Evolutionary conservation across 2,888 invertebrate species (phyloP).

Genomic region (Gonocerus acuteangulatus): DNA sequence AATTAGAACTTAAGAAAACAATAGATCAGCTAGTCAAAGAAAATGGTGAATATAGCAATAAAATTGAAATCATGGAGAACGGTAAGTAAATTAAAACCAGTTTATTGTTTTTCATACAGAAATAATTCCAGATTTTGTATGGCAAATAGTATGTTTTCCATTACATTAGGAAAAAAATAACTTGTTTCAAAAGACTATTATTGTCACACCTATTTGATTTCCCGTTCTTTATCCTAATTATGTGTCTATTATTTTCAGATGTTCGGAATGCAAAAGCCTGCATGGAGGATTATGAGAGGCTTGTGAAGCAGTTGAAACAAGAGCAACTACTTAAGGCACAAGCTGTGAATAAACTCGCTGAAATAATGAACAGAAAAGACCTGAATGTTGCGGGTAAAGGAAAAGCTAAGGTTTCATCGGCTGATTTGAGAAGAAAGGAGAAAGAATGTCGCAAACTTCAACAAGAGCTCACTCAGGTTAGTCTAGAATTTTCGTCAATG

Average conservation of each 20-base stretch:
- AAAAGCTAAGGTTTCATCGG: constrained; percentile 69
- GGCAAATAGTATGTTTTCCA: too few species aligned
- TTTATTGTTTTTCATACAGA: neutral
- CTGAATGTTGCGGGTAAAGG: constrained; percentile 55
- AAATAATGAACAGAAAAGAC: constrained; percentile 91
- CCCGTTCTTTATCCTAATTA: too few species aligned
- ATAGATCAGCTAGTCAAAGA: constrained; percentile 61
- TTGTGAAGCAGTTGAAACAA: constrained; percentile 74
- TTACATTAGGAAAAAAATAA: too few species aligned
- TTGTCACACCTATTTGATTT: too few species aligned
- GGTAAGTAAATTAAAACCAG: constrained; percentile 43
- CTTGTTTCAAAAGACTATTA: too few species aligned
- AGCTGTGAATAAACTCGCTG: constrained; percentile 94
- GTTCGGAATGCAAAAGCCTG: constrained; percentile 36
- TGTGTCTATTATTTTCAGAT: constrained; percentile 33
- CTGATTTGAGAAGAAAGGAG: constrained; percentile 78
- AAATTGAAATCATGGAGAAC: constrained; percentile 70
- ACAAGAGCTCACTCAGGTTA: constrained; percentile 75
- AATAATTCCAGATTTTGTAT: too few species aligned
- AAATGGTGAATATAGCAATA: constrained; percentile 71
- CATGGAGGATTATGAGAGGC: constrained; percentile 66
- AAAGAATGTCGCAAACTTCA: constrained; percentile 91
- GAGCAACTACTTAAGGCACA: constrained; percentile 84
- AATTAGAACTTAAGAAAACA: constrained; percentile 60
- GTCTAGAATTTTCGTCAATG: too few species aligned